Base-by-base conservation (phyloP, 2,797 vertebrate species). In the Acipenser ruthenus region DNA sequence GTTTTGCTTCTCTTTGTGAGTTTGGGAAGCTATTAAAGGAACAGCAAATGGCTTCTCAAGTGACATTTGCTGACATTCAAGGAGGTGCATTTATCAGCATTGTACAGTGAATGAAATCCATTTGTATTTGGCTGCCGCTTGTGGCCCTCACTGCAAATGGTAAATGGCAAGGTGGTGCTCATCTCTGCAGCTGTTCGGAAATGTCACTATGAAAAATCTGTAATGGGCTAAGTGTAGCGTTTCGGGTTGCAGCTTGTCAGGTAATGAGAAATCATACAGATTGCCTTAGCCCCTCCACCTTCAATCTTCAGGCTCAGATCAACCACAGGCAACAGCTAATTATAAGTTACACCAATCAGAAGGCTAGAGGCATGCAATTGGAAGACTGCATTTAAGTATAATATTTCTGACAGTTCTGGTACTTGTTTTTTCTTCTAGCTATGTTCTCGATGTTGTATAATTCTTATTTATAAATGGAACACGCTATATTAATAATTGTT, bases 31-130 rank as follows among this genome's bases (percentile, higher is more conserved):
- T 91, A 91, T 93, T 94, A 91, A 88, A 93, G 92, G 86, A 86
- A 90, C 91, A 90, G 92, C 88, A 97, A 98, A 96, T 94, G 94
- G 93, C 93, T 97, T 94, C 95, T 94, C 88, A 84, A 84, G 91
- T 97, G 95, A 98, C 96, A 99, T 99, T 99, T 97, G 93, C 93
- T 97, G 96, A 97, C 96, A 98, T 98, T 98, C 95, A 97, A 90
- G 88, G 88, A 90, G 93, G 90, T 93, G 90, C 92, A 95, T 97
- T 99, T 97, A 97, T 95, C 94, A 93, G 92, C 87, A 88, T 93
- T 92, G 86, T 83, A 93, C 91, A 89, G 90, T 88, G 87, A 79
- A 82, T 89, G 91, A 93, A 94, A 94, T 93, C 93, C 92, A 90
- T 93, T 95, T 92, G 94, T 93, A 91, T 90, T 85, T 91, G 91